Evolutionary conservation across 2,888 invertebrate species (phyloP).

Genomic region (Slavum lentiscoides): DNA sequence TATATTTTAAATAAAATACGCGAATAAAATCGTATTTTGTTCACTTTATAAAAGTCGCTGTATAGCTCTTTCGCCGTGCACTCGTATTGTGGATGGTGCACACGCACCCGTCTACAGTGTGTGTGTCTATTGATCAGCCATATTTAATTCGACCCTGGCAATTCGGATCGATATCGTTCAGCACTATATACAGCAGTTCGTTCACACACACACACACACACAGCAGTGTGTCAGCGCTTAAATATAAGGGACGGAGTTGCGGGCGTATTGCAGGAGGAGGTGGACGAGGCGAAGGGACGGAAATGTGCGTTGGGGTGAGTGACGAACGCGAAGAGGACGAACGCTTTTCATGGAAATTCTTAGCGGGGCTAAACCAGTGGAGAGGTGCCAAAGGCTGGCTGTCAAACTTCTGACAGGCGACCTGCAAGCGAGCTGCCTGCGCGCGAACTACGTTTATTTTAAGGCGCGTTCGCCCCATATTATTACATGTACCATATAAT

Average conservation of each 20-base stretch:
- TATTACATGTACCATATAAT: neutral
- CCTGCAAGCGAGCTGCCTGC: constrained; percentile 7
- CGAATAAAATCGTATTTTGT: neutral
- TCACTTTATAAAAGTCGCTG: neutral
- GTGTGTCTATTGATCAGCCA: constrained; percentile 6
- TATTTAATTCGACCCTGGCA: constrained; percentile 22
- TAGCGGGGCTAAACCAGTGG: constrained; percentile 11
- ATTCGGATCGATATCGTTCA: constrained; percentile 46
- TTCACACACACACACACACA: neutral
- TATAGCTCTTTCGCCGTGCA: too few species aligned
- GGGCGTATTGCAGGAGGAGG: too few species aligned
- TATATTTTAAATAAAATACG: too few species aligned
- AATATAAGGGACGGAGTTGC: neutral
- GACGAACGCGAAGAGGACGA: neutral
- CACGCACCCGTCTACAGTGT: too few species aligned
- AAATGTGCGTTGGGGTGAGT: too few species aligned
- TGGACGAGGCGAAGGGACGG: neutral
- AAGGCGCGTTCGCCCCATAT: constrained; percentile 14
- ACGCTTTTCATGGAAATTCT: constrained; percentile 45
- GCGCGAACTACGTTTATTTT: constrained; percentile 34
- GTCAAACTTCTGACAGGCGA: constrained; percentile 48
- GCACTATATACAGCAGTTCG: neutral
- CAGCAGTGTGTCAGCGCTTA: constrained; percentile 11
- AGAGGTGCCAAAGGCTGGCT: constrained; percentile 39
- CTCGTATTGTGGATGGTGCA: neutral